phyloP scores from a whole-genome alignment of 2,888 invertebrate genomes.

The Aethes cnicana region DNA sequence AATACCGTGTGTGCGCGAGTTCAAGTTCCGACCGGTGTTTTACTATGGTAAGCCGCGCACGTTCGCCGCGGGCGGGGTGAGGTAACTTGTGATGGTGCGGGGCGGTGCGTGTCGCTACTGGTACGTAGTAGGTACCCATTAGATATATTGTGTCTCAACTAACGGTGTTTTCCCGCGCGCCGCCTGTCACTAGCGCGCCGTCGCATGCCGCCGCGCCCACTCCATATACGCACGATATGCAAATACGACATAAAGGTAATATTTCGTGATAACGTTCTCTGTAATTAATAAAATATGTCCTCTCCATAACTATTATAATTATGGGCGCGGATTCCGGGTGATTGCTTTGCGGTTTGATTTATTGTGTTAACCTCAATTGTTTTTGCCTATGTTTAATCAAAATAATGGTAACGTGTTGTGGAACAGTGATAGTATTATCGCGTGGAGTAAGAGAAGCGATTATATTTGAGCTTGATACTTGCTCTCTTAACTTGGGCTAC shows the following conservation, averaged over 20 bases:
- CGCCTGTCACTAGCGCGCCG: slow-evolving; percentile 38
- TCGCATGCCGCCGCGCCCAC: slow-evolving; percentile 70
- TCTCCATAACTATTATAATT: slow-evolving; percentile 54
- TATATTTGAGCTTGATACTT: slow-evolving; percentile 15
- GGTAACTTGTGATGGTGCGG: no score
- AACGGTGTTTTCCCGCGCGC: not conserved
- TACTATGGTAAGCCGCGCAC: no score
- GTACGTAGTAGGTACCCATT: no score
- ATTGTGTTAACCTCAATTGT: slow-evolving; percentile 39
- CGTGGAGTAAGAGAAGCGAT: not conserved
- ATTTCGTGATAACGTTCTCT: slow-evolving; percentile 73
- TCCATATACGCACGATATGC: slow-evolving; percentile 76
- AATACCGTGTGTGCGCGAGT: no score
- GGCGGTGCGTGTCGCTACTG: no score
- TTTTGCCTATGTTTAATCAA: slow-evolving; percentile 28
- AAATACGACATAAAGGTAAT: slow-evolving; percentile 80
- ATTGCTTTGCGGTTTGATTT: slow-evolving; percentile 64
- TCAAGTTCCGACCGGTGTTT: no score
- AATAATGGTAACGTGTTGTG: slow-evolving; percentile 38
- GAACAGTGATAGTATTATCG: slow-evolving; percentile 4
- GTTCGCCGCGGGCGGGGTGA: no score
- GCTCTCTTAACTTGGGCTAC: no score
- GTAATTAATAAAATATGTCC: slow-evolving; percentile 82
- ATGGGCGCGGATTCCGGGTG: slow-evolving; percentile 60
- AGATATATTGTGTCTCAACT: no score